Base-by-base conservation (phyloP, 2,797 vertebrate species). In the Clamator glandarius region DNA sequence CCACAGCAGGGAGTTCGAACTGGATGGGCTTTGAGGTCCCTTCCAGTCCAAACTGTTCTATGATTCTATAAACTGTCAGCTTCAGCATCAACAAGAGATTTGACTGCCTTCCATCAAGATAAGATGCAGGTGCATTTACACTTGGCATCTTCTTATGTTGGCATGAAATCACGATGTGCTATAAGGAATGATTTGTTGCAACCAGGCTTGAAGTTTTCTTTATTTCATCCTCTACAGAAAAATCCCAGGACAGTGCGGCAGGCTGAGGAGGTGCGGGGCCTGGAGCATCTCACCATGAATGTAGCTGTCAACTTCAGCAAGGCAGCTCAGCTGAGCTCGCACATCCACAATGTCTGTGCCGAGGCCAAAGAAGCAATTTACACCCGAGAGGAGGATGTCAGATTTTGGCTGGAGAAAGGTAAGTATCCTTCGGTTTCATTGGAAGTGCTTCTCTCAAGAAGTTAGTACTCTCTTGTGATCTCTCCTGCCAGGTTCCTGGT, bases 381-480 rank as follows among this genome's bases (percentile, higher is more conserved):
- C 94, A 98, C 99, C 29, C 98, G 98, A 5, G 98, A 99, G 94
- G 98, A 98, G 6, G 99, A 99, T 17, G 98, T 98, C 93, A 98
- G 96, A 91, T 98, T 99, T 96, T 99, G 99, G 99, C 97, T 99
- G 96, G 98, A 98, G 92, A 98, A 98, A 98, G 99, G 99, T 99
- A 59, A 61, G 61, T 28, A 57, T 28, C 33, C 24, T 2, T 14
- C 2, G 3, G 57, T n/a, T 52, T 14, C 0, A 0, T 12, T 48
- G 90, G 94, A 90, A 42, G 35, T 44, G 39, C 12, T 54, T 8
- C 50, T 63, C 73, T 19, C 35, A 42, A 18, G 17, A 4, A 12
- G 15, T 24, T 82, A 81, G 62, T 63, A 9, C 3, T 2, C n/a
- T 5, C 42, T n/a, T 10, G 12, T 7, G 44, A 24, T 36, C 28